These are phyloP conservation scores for Paracanthobrama guichenoti DNA, from an alignment of 2,113 vertebrate genomes.

Conservation along the genomic window DNA sequence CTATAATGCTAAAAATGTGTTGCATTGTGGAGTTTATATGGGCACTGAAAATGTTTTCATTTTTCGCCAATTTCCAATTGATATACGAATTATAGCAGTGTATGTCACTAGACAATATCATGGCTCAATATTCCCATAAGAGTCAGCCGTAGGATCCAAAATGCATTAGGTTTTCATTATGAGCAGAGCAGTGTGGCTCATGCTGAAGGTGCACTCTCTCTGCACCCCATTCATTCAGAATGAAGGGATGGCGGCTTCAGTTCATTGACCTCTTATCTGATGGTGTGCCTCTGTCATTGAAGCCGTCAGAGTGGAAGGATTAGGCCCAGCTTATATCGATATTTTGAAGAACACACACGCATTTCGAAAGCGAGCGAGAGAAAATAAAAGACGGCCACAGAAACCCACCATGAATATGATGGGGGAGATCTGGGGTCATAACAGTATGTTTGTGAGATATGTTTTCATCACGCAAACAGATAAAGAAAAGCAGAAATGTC, in stretches of 20 bases:
- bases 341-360: constrained; percentile 55
- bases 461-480: constrained; percentile 72
- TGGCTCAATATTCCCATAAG: constrained; percentile 56
- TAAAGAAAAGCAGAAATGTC: constrained; percentile 65
- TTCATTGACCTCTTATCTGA: constrained; percentile 81
- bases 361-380: constrained; percentile 10
- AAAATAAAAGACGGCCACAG: constrained; percentile 50
- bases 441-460: constrained; percentile 66
- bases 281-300: constrained; percentile 74
- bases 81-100: constrained; percentile 59
- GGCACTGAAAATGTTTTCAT: constrained; percentile 53
- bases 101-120: constrained; percentile 65
- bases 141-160: constrained; percentile 67
- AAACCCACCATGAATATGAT: constrained; percentile 59
- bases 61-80: constrained; percentile 56
- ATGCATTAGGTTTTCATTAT: constrained; percentile 80
- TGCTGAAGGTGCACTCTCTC: constrained; percentile 73
- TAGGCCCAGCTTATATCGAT: constrained; percentile 75
- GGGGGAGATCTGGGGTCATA: constrained; percentile 69
- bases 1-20: constrained; percentile 15
- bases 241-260: constrained; percentile 75
- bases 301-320: constrained; percentile 80
- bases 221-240: constrained; percentile 79
- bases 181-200: constrained; percentile 69
- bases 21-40: constrained; percentile 36